These are phyloP conservation scores for Platerodrilus igneus DNA, from an alignment of 2,888 invertebrate species.

Conservation along the genomic window DNA sequence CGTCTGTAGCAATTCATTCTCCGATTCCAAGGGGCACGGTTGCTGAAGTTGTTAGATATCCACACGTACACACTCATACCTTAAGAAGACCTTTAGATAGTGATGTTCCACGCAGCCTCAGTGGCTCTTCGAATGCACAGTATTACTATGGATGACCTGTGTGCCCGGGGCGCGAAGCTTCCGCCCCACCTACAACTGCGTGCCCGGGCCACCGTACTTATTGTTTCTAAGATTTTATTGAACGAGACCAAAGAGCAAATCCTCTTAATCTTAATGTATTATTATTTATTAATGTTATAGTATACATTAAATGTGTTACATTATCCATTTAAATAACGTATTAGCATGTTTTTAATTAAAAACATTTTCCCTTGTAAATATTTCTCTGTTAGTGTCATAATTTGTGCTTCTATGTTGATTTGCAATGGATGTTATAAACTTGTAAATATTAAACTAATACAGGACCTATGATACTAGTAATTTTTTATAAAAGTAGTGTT, in stretches of 20 bases:
- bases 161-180: constrained; percentile 40
- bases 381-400: no score
- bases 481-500: no score
- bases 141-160: constrained; percentile 74
- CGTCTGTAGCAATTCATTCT: constrained; percentile 54
- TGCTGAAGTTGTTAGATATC: constrained; percentile 45
- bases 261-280: no score
- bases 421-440: no score
- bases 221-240: constrained; percentile 40
- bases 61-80: constrained; percentile 40
- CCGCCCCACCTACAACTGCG: constrained; percentile 37
- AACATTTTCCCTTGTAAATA: no score
- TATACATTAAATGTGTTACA: no score
- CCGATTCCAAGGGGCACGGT: constrained; percentile 40
- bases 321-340: no score
- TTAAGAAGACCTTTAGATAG: constrained; percentile 46
- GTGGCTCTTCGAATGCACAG: constrained; percentile 61
- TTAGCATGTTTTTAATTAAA: no score
- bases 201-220: constrained; percentile 47
- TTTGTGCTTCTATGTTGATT: no score
- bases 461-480: no score
- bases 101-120: constrained; percentile 59
- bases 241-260: constrained; percentile 40
- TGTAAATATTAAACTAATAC: no score
- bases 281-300: no score